Base-by-base conservation (phyloP, 2,797 vertebrate genomes). In the Serranus cabrilla region DNA sequence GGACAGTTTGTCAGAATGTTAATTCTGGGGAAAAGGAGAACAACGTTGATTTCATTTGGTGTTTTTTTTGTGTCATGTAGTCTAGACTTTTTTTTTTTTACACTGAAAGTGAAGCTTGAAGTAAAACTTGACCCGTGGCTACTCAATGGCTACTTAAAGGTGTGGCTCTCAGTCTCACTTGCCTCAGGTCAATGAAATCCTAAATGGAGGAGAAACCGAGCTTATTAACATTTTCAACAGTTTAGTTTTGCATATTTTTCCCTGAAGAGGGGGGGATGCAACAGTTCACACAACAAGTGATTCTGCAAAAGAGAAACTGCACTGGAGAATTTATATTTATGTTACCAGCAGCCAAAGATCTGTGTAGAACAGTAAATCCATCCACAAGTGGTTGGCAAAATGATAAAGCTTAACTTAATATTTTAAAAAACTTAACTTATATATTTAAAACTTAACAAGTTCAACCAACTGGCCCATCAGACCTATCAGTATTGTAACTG, bases 181-280 rank as follows among this genome's bases (percentile, higher is more conserved):
- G 16, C 56, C 5, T 14, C 4, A 37, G 43, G 45, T 46, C 50
- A 72, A 67, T 63, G 46, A 69, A 50, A 37, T 18, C 11, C 46
- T 14, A n/a, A 55, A 60, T 40, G 46, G 34, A 23, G 18, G 45
- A 59, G 52, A 78, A 65, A 71, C 54, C 6, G 43, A 37, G 40
- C 20, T 67, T 0, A 2, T 86, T 67, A 63, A 42, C 65, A 78
- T 57, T 42, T 55, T 4, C 17, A 77, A 39, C n/a, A 55, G 37
- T 17, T 71, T 13, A 50, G 82, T 84, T 85, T 89, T 73, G 73
- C 21, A 46, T 37, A 20, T 0, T 50, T 31, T 55, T 11, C n/a
- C 54, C 11, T 46, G 31, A 25, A 75, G 49, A 34, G 11, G 17
- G 5, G 27, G 34, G 16, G 21, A 11, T 9, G 16, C 1, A 16